These are phyloP conservation scores for Amphipoea oculea DNA, from an alignment of 2,888 invertebrate species.

Conservation along the genomic window DNA sequence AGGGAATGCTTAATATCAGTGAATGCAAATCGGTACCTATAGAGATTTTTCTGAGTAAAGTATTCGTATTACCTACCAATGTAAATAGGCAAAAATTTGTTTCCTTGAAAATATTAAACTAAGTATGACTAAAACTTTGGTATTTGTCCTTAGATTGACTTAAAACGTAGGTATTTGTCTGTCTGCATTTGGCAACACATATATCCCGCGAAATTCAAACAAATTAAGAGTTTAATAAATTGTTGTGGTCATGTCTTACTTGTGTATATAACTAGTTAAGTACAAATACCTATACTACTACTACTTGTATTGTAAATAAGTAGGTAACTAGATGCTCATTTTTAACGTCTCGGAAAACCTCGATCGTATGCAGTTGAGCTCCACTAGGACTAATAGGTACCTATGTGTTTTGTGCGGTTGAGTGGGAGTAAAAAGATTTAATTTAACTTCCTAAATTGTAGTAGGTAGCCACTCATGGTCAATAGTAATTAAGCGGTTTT, in stretches of 20 bases:
- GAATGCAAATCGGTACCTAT: too few species aligned
- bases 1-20: too few species aligned
- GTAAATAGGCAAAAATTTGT: background rate
- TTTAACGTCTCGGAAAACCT: background rate
- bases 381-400: background rate
- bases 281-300: background rate
- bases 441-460: background rate
- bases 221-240: background rate
- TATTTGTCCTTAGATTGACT: too few species aligned
- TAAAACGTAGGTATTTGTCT: background rate
- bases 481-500: background rate
- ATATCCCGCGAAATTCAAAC: slow-evolving; percentile 46
- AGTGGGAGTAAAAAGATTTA: background rate
- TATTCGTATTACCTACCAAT: background rate
- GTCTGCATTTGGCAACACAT: background rate
- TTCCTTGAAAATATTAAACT: background rate
- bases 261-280: too few species aligned
- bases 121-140: slow-evolving; percentile 9
- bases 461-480: background rate
- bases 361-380: background rate
- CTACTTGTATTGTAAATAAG: background rate
- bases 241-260: background rate
- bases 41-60: background rate
- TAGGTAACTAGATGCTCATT: background rate
- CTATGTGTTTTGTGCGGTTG: background rate